Base-by-base conservation (phyloP, 2,797 vertebrate species). In the Coregonus suidteri region DNA sequence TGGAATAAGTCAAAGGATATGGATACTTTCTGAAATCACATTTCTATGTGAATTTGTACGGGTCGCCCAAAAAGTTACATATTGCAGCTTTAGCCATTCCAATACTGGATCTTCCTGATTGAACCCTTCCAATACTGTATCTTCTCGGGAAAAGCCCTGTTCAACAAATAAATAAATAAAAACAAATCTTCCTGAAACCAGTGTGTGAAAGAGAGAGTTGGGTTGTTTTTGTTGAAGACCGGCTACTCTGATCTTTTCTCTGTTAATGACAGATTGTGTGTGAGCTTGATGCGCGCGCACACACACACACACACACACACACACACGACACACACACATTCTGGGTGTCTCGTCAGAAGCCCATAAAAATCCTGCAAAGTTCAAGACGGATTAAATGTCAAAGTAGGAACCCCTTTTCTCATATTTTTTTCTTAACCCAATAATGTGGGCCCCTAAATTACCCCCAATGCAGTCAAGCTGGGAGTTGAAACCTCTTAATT, bases 361-460 rank as follows among this genome's bases (percentile, higher is more conserved):
- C 59, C 15, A 16, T 62, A 62, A 62, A 62, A 62, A n/a, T 62
- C 59, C 6, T 20, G 56, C 56, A 59, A 62, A 62, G 59, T 62
- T 62, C 59, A 62, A 62, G n/a, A 62, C 7, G 7, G 59, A 62
- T 62, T 62, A 62, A 62, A 25, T 62, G 59, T 62, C 59, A 59
- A 59, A n/a, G 18, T 59, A 18, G 6, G 56, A 59, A n/a, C 4
- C 15, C 18, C 56, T 56, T 56, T 56, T 6, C 56, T 59, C 16
- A 2, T 59, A 2, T 47, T 62, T 20, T 62, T 62, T 62, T 11
- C 11, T 62, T 20, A 20, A n/a, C 56, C 56, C 4, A 20, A 62
- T 1, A 25, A 62, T 62, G 20, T 62, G 18, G 9, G 20, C 59
- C 59, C 6, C 59, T 62, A 20, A 62, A n/a, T 11, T 62, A 62